Base-by-base conservation (phyloP, 2,797 vertebrate species). In the Pangasius sanitwongsei region DNA sequence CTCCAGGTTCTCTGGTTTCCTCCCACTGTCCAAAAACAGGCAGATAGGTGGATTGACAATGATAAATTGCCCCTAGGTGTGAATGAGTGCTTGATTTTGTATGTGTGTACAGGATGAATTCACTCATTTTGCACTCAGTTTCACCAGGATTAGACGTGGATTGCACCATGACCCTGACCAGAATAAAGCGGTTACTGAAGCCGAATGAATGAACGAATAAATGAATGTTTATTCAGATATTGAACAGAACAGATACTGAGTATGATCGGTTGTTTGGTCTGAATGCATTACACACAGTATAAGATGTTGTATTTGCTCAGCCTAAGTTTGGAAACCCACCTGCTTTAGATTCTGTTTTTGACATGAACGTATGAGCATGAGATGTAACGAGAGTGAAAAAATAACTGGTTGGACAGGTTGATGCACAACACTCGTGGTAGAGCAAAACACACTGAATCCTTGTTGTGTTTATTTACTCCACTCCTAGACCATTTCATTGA, bases 381-480 rank as follows among this genome's bases (percentile, higher is more conserved):
- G 44, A 50, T 78, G 13, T 28, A 48, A 77, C 12, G 11, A 28
- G 41, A 44, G 67, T 25, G 69, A 69, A 6, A 69, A 72, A 37
- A 72, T 7, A 16, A 23, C 7, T 2, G 37, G 18, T 72, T 9
- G 18, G 34, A 74, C 25, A 50, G 41, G 2, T 16, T n/a, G 15
- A n/a, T n/a, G 12, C 48, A n/a, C 28, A 16, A 0, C 74, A 53
- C 48, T 53, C 48, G 48, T n/a, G 25, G 2, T 48, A 31, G 6
- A n/a, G n/a, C 2, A n/a, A 16, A 77, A 77, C 31, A 53, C 75
- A 77, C 74, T 13, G 25, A 53, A 15, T 31, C 48, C 48, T 5
- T 53, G 44, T 6, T 87, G 86, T 84, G 63, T 80, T 69, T 83
- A 83, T 87, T 89, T 67, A 75, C 70, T 48, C 37, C 50, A 50